Conservation (phyloP, 2,797 vertebrate genomes). For the Labroides dimidiatus region DNA sequence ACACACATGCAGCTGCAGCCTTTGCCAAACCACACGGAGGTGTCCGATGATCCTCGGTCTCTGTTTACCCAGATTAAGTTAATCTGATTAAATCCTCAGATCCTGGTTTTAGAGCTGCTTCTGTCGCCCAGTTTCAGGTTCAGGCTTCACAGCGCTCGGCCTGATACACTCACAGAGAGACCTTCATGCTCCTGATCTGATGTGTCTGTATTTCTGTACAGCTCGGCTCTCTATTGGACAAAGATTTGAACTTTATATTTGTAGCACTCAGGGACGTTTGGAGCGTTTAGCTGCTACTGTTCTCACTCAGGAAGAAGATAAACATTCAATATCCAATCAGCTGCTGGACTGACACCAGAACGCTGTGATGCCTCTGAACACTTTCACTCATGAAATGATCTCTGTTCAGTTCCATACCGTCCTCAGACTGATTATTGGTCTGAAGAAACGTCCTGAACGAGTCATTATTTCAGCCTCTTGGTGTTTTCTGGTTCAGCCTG, state of each 20-base stretch:
- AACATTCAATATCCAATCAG: constrained; percentile 38
- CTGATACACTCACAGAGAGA: constrained; percentile 16
- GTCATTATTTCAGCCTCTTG: constrained; percentile 45
- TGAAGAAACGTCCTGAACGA: constrained; percentile 24
- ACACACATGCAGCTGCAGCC: too few relatives aligned
- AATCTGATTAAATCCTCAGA: constrained; percentile 71
- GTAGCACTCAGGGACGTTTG: constrained; percentile 21
- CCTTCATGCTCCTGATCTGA: constrained; percentile 14
- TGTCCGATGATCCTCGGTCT: constrained; percentile 39
- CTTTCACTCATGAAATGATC: too few relatives aligned
- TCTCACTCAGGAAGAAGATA: constrained; percentile 29
- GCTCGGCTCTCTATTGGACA: constrained; percentile 18
- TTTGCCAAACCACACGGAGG: constrained; percentile 60
- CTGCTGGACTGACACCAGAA: constrained; percentile 8
- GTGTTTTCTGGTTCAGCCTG: constrained; percentile 38
- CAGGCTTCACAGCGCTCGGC: constrained; percentile 32
- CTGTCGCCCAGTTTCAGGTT: constrained; percentile 49
- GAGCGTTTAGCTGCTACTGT: constrained; percentile 27
- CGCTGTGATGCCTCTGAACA: constrained; percentile 7
- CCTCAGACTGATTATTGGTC: constrained; percentile 13
- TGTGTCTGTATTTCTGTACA: constrained; percentile 10
- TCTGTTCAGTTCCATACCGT: not conserved
- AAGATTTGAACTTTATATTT: constrained; percentile 24
- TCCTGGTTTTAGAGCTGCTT: constrained; percentile 49
- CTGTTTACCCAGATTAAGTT: constrained; percentile 54